These are phyloP conservation scores for Oncorhynchus tshawytscha DNA, from an alignment of 2,113 vertebrate genomes.

Conservation along the genomic window DNA sequence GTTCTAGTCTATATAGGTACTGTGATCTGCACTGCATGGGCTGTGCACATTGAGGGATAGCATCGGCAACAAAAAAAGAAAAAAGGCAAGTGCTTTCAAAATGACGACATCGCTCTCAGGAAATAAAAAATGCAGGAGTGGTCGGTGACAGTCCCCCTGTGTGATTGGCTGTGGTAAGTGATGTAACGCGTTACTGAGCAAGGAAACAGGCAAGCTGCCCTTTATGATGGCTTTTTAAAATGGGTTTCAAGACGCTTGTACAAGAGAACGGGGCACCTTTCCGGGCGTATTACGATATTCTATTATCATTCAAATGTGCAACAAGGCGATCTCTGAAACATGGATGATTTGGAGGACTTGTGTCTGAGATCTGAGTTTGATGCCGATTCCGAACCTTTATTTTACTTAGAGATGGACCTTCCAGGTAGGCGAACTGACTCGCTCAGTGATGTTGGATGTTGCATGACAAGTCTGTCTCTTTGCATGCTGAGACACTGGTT, in stretches of 20 bases:
- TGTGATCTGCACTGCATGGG: too few species aligned
- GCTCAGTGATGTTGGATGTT: not conserved
- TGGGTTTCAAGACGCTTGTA: conserved; percentile 79
- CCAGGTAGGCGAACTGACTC: conserved; percentile 70
- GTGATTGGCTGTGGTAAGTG: conserved; percentile 95
- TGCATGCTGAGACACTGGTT: not conserved
- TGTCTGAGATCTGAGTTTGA: conserved; percentile 66
- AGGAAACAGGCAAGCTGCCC: conserved; percentile 65
- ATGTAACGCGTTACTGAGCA: conserved; percentile 94
- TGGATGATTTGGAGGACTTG: conserved; percentile 72
- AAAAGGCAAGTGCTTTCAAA: conserved; percentile 34
- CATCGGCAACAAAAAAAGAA: conserved; percentile 13
- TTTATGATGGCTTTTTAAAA: conserved; percentile 87
- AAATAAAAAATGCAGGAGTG: conserved; percentile 83
- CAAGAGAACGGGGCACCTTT: conserved; percentile 73
- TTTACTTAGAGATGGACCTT: conserved; percentile 86
- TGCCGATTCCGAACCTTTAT: conserved; percentile 78
- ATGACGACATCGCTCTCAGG: conserved; percentile 77
- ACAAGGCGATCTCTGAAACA: conserved; percentile 67
- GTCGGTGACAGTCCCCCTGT: conserved; percentile 84
- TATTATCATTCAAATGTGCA: conserved; percentile 66
- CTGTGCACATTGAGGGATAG: not conserved
- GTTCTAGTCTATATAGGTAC: not conserved
- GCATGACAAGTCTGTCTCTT: not conserved
- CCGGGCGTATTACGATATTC: conserved; percentile 17